A percentile compares a stretch with the other conserved stretches of the same genome.
Conservation (phyloP, 2,888 invertebrate species). For the Trichopoda pennipes region DNA sequence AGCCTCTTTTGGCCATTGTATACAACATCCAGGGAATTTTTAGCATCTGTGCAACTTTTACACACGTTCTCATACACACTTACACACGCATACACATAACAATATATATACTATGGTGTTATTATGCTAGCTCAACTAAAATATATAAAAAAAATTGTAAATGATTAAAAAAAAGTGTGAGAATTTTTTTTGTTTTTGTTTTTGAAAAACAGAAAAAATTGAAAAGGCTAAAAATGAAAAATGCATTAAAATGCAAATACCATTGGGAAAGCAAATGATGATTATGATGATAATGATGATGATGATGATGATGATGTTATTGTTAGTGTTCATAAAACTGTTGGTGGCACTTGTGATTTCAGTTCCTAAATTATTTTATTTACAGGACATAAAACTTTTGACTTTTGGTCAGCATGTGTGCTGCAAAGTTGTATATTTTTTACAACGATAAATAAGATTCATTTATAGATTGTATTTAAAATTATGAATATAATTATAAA, state of each 20-base stretch:
- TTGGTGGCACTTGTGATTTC: constrained; percentile 11
- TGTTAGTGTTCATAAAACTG: not conserved
- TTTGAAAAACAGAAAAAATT: constrained; percentile 1
- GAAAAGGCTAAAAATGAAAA: constrained; percentile 49
- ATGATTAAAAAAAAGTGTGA: constrained; percentile 57
- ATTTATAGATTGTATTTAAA: constrained; percentile 7
- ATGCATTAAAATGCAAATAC: constrained; percentile 64
- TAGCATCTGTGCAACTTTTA: constrained; percentile 55
- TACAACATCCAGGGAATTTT: constrained; percentile 44
- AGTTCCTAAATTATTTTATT: constrained; percentile 45
- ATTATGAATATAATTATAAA: constrained; percentile 7
- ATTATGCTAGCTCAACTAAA: constrained; percentile 5
- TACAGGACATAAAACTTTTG: constrained; percentile 50
- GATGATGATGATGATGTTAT: constrained; percentile 7
- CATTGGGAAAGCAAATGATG: constrained; percentile 28
- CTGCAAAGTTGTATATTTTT: constrained; percentile 24
- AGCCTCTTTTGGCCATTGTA: constrained; percentile 49
- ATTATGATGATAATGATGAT: constrained; percentile 4
- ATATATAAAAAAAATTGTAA: constrained; percentile 47
- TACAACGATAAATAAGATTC: constrained; percentile 5
- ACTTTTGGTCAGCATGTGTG: constrained; percentile 60
- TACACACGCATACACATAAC: not conserved
- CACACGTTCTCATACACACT: constrained; percentile 21
- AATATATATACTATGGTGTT: not conserved
- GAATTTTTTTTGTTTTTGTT: constrained; percentile 28